phyloP scores from a whole-genome alignment of 2,113 vertebrate species.

The Climacteris rufus region DNA sequence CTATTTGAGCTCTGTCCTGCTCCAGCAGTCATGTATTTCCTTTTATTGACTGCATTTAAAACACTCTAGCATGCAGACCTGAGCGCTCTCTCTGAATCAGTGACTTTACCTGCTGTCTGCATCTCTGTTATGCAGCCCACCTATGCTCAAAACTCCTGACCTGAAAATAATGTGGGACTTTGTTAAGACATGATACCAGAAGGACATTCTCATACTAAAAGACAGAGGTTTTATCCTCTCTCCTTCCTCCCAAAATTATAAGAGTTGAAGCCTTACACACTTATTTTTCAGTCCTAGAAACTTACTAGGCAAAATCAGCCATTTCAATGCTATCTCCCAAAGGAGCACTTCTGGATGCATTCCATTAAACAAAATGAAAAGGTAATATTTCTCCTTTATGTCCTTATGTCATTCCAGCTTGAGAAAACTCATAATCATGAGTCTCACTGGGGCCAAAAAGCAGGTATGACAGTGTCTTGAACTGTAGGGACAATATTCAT shows the following conservation, averaged over 20 bases:
- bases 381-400: not conserved
- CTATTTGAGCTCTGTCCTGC: not conserved
- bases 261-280: not conserved
- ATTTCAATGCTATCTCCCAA: not conserved
- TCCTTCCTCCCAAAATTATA: not conserved
- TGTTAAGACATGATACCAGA: not conserved
- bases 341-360: not conserved
- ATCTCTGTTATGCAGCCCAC: not conserved
- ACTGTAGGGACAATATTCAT: not conserved
- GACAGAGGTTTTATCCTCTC: not conserved
- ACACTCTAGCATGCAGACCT: not conserved
- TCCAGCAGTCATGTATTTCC: not conserved
- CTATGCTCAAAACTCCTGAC: accelerated
- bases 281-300: not conserved
- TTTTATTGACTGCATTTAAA: not conserved
- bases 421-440: not conserved
- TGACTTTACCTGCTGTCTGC: not conserved
- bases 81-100: not conserved
- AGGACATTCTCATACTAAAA: not conserved
- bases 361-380: not conserved
- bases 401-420: not conserved
- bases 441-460: not conserved
- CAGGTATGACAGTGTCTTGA: not conserved
- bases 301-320: not conserved
- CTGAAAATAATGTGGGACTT: not conserved